These are phyloP conservation scores for Nestor notabilis DNA, from an alignment of 2,113 vertebrate genomes.

Conservation along the genomic window DNA sequence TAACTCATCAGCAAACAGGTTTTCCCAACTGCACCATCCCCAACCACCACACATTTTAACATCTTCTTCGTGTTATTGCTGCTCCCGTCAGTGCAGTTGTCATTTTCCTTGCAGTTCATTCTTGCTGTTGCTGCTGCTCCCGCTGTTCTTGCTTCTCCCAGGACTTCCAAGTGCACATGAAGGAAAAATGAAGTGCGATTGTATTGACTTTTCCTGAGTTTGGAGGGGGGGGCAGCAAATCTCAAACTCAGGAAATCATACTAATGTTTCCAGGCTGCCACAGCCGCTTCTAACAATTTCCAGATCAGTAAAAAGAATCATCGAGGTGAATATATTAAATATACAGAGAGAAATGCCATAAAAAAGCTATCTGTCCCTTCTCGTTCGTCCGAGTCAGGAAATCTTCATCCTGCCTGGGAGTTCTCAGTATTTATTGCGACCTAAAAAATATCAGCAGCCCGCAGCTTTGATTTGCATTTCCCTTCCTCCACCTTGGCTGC, in stretches of 20 bases:
- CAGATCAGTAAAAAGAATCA: slow-evolving; percentile 53
- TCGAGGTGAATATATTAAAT: slow-evolving; percentile 56
- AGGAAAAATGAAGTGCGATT: slow-evolving; percentile 53
- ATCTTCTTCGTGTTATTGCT: slow-evolving; percentile 72
- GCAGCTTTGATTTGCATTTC: background rate
- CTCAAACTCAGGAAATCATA: slow-evolving; percentile 73
- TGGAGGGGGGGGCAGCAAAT: background rate
- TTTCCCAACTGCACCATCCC: slow-evolving; percentile 83
- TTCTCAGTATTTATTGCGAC: slow-evolving; percentile 44
- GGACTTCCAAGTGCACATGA: slow-evolving; percentile 59
- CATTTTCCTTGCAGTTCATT: slow-evolving; percentile 72
- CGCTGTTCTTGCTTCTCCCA: slow-evolving; percentile 5
- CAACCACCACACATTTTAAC: slow-evolving; percentile 85
- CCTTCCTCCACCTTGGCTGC: slow-evolving; percentile 36
- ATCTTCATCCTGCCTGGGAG: slow-evolving; percentile 60
- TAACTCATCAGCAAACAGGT: slow-evolving; percentile 87
- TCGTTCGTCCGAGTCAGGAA: slow-evolving; percentile 59
- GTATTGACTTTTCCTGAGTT: slow-evolving; percentile 46
- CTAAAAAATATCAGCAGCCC: slow-evolving; percentile 53
- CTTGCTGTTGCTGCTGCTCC: slow-evolving; percentile 12
- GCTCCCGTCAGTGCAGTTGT: slow-evolving; percentile 53
- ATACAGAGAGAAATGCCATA: background rate
- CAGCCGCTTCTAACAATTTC: slow-evolving; percentile 50
- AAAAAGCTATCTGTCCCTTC: background rate
- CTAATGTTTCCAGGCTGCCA: slow-evolving; percentile 56